Base-by-base conservation (phyloP, 1,140 invertebrate species). In the Cepaea nemoralis region DNA sequence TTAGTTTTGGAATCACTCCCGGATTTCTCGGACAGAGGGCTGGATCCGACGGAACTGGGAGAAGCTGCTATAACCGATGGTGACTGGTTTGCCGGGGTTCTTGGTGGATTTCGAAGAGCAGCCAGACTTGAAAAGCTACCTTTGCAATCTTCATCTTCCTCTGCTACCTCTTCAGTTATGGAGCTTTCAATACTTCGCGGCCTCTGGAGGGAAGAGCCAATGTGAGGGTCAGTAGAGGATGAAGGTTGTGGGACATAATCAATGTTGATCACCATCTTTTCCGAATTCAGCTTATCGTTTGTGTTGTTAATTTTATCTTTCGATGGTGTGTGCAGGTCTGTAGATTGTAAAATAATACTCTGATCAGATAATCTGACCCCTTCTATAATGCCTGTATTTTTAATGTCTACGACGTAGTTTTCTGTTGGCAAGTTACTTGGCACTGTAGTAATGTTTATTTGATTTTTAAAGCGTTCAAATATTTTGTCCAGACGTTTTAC, bases 291-390 rank as follows among this genome's bases (percentile, higher is more conserved):
- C 33, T 42, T 33, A 3, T 40, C 37, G 14, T 74, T 33, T n/a
- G n/a, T n/a, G n/a, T n/a, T n/a, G n/a, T n/a, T 39, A 12, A n/a
- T 12, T 14, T 19, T 8, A 14, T 35, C 31, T 55, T 2, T 42
- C 8, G 70, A 27, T 10, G 70, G 37, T 31, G 0, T 27, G 1
- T 42, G 71, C 1, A 74, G 5, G 14, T 42, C 24, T n/a, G 12
- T 45, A 42, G 71, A 42, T 42, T 74, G 42, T 12, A 74, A 22
- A 33, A 74, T 42, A 16, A 74, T 74, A 1, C 39, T 48, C 10
- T 74, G 71, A 50, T 74, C 71, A 3, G 71, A 74, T n/a, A 74
- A 45, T 45, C 71, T 74, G 1, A 74, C 71, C 1, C 71, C 71
- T 74, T 74, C 71, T 19, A 74, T 10, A 31, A 74, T 45, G 3